phyloP scores from a whole-genome alignment of 2,888 invertebrate genomes.

The Troilus luridus region DNA sequence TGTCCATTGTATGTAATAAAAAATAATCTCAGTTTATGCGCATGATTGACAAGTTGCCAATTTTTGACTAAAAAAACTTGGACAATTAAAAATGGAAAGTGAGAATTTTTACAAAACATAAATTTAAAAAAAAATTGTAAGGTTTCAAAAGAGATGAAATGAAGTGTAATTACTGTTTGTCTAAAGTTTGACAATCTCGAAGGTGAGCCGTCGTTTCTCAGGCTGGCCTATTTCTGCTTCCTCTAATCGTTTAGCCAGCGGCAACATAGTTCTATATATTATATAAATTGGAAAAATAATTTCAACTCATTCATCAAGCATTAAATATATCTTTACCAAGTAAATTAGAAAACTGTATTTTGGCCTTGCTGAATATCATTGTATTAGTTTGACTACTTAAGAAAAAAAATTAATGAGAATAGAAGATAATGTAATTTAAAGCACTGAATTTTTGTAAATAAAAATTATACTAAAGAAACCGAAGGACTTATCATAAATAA shows the following conservation, averaged over 20 bases:
- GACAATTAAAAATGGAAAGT: conserved; percentile 17
- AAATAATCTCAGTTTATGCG: conserved; percentile 10
- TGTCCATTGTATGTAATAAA: not conserved
- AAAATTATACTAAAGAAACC: conserved; percentile 57
- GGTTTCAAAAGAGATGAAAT: conserved; percentile 33
- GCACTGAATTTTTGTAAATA: conserved; percentile 62
- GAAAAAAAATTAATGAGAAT: conserved; percentile 17
- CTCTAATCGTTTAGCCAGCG: conserved; percentile 52
- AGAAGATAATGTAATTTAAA: conserved; percentile 61
- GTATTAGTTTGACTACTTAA: conserved; percentile 57
- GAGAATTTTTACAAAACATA: conserved; percentile 47
- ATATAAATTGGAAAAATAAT: conserved; percentile 51
- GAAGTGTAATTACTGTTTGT: conserved; percentile 52
- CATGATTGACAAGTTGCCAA: not conserved
- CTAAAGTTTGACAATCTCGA: conserved; percentile 50
- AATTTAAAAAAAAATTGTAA: conserved; percentile 30
- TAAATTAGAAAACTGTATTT: conserved; percentile 56
- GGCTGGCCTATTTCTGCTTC: conserved; percentile 53
- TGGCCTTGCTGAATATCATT: conserved; percentile 57
- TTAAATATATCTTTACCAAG: conserved; percentile 51
- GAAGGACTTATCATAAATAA: conserved; percentile 54
- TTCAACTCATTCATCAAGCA: conserved; percentile 48
- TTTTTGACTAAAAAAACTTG: conserved; percentile 9
- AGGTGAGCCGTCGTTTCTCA: conserved; percentile 11
- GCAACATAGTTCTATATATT: conserved; percentile 43